Evolutionary conservation across 2,888 invertebrate genomes (phyloP).

Genomic region (Scaptodrosophila latifasciaeformis): DNA sequence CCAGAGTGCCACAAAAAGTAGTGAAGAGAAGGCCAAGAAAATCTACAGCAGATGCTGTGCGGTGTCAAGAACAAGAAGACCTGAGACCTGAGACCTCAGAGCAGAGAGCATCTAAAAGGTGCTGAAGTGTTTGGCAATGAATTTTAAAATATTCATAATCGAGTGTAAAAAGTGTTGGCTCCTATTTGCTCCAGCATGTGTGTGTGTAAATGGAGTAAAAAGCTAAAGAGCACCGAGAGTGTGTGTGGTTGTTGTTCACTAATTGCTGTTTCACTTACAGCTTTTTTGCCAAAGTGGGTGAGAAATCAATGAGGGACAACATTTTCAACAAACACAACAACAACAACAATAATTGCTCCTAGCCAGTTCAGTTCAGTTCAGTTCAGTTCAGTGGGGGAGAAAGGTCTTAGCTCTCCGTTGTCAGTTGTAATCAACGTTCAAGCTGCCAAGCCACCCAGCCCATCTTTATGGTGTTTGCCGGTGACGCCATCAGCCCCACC

Average conservation of each 20-base stretch:
- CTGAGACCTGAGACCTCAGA: too few species aligned
- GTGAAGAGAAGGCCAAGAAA: too few species aligned
- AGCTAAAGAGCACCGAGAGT: too few species aligned
- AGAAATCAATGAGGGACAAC: conserved; percentile 54
- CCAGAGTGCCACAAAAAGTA: too few species aligned
- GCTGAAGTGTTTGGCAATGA: conserved; percentile 44
- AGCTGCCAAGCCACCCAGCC: conserved; percentile 21
- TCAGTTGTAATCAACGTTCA: conserved; percentile 62
- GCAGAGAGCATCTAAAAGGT: too few species aligned
- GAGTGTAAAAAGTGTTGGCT: too few species aligned
- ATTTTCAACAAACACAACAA: too few species aligned
- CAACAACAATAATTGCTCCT: conserved; percentile 4
- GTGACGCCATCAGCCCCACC: conserved; percentile 1
- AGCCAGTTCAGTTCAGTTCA: neutral
- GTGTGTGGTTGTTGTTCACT: conserved; percentile 54
- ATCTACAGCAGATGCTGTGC: too few species aligned
- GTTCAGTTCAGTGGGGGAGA: too few species aligned
- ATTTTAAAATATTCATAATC: conserved; percentile 64
- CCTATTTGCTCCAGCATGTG: neutral
- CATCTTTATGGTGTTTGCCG: neutral
- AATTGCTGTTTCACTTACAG: conserved; percentile 48
- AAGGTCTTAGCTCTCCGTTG: conserved; percentile 19
- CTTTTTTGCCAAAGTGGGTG: conserved; percentile 25
- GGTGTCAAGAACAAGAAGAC: too few species aligned
- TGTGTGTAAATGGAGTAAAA: conserved; percentile 34